A percentile compares a stretch with the other conserved stretches of the same genome.
phyloP scores from a whole-genome alignment of 2,113 vertebrate genomes.

The Cyprinodon variegatus region DNA sequence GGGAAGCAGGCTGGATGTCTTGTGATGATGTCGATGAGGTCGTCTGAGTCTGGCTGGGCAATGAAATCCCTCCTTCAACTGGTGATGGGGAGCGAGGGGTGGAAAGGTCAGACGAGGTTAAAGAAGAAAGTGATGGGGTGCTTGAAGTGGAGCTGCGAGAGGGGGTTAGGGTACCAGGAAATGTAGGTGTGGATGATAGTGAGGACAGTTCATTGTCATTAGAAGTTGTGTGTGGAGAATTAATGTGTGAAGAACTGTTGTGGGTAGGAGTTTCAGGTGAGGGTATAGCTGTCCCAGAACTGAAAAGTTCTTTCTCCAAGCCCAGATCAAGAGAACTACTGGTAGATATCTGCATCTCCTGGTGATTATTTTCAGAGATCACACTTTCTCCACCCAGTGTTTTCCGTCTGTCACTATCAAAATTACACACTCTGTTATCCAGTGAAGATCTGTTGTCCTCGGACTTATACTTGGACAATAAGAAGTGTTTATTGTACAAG shows the following conservation, averaged over 20 bases:
- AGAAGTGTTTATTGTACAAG: conserved; percentile 62
- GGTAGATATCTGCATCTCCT: conserved; percentile 39
- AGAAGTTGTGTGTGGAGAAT: conserved; percentile 24
- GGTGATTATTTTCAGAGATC: conserved; percentile 45
- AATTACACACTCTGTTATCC: conserved; percentile 64
- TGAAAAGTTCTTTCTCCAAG: conserved; percentile 69
- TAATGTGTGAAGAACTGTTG: conserved; percentile 18
- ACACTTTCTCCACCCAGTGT: conserved; percentile 27
- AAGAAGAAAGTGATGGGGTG: conserved; percentile 63
- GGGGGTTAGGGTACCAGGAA: conserved; percentile 42
- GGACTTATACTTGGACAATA: conserved; percentile 68
- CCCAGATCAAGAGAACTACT: conserved; percentile 49
- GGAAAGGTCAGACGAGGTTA: conserved; percentile 59
- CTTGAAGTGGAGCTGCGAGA: conserved; percentile 71
- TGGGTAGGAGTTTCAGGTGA: conserved; percentile 17
- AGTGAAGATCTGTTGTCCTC: conserved; percentile 62
- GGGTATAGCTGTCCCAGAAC: conserved; percentile 39
- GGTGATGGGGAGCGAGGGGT: conserved; percentile 66
- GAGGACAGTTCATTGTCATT: conserved; percentile 43
- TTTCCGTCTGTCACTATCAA: conserved; percentile 27
- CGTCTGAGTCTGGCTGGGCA: conserved; percentile 58
- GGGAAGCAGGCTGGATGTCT: conserved; percentile 66
- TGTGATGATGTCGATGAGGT: conserved; percentile 50
- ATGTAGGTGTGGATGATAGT: conserved; percentile 34
- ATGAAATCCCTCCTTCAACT: conserved; percentile 39